phyloP scores from a whole-genome alignment of 1,140 invertebrate genomes.

The Drosophila aff. region DNA sequence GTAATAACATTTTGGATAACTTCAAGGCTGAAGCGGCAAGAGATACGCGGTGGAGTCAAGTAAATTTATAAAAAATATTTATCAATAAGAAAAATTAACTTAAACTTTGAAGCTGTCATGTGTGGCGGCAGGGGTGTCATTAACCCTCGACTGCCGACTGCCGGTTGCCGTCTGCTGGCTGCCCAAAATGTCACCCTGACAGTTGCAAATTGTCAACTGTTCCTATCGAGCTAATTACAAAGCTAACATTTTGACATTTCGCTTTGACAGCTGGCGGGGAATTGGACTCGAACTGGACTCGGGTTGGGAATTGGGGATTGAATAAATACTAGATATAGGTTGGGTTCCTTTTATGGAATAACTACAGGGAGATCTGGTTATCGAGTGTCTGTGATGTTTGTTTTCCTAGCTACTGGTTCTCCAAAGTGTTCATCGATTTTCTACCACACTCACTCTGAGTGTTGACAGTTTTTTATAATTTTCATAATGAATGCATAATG shows the following conservation, averaged over 20 bases:
- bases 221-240: conserved; percentile 56
- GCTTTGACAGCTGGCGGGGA: conserved; percentile 40
- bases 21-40: conserved; percentile 44
- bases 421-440: conserved; percentile 15
- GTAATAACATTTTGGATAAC: conserved; percentile 39
- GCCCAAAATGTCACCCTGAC: conserved; percentile 55
- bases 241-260: conserved; percentile 64
- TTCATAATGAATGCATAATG: conserved; percentile 58
- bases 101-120: conserved; percentile 58
- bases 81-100: conserved; percentile 61
- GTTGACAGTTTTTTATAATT: conserved; percentile 50
- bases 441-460: conserved; percentile 1
- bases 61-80: conserved; percentile 44
- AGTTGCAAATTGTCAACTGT: conserved; percentile 64
- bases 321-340: conserved; percentile 26
- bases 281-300: conserved; percentile 14
- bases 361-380: conserved; percentile 7
- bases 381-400: conserved; percentile 31
- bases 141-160: conserved; percentile 28
- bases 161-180: conserved; percentile 12
- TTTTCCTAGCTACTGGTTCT: conserved; percentile 43
- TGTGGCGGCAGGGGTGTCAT: conserved; percentile 29
- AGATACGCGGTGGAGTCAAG: background rate
- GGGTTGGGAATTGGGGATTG: conserved; percentile 21
- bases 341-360: conserved; percentile 37